A percentile compares a stretch with the other conserved stretches of the same genome.
phyloP scores from a whole-genome alignment of 2,797 vertebrate genomes.

The Nannoperca australis region DNA sequence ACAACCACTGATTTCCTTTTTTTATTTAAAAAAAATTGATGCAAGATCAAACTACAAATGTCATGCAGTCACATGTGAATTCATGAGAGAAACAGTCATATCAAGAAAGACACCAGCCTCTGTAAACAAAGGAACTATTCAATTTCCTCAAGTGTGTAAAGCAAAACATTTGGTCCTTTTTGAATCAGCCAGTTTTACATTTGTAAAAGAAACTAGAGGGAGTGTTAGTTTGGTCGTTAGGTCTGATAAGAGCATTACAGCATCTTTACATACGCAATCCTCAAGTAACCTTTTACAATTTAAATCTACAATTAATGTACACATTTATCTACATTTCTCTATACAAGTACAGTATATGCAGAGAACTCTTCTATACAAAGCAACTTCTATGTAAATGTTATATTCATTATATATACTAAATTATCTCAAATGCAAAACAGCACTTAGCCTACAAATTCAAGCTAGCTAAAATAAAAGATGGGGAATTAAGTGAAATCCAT shows the following conservation, averaged over 20 bases:
- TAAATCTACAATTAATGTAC: conserved; percentile 70
- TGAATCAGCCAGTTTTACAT: conserved; percentile 53
- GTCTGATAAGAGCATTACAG: conserved; percentile 35
- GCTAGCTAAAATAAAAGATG: conserved; percentile 5
- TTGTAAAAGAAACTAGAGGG: conserved; percentile 35
- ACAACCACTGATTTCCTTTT: conserved; percentile 34
- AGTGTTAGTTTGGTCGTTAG: conserved; percentile 49
- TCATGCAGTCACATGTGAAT: conserved; percentile 17
- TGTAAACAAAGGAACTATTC: conserved; percentile 73
- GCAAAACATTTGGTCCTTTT: conserved; percentile 54
- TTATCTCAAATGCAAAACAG: conserved; percentile 38
- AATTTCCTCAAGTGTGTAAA: conserved; percentile 43
- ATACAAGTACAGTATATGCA: conserved; percentile 63
- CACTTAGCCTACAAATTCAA: conserved; percentile 10
- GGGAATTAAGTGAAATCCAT: conserved; percentile 18
- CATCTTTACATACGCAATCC: conserved; percentile 48
- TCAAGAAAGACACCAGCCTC: conserved; percentile 53
- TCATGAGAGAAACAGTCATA: conserved; percentile 25
- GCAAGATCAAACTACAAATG: conserved; percentile 62
- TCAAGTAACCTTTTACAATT: conserved; percentile 47
- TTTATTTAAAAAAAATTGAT: conserved; percentile 59
- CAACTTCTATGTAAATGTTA: conserved; percentile 43
- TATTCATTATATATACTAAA: conserved; percentile 36
- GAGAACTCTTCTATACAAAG: conserved; percentile 58
- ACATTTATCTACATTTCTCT: conserved; percentile 71